A percentile compares a stretch with the other conserved stretches of the same genome.
Conservation (phyloP, 1,140 invertebrate species). For the Formica exsecta region DNA sequence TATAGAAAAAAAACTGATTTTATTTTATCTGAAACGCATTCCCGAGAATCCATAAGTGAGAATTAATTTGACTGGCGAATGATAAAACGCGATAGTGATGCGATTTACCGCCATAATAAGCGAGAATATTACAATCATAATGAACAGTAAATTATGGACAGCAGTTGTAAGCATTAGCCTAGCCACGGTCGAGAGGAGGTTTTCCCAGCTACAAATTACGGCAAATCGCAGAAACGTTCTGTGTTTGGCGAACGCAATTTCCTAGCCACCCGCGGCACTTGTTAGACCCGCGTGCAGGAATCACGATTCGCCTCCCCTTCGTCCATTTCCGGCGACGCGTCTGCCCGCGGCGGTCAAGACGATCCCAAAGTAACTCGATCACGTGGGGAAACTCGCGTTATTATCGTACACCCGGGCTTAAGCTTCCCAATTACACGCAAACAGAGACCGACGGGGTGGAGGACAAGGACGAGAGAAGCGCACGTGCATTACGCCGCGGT, state of each 20-base stretch:
- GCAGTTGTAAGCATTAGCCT: slow-evolving; percentile 22
- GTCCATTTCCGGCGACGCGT: slow-evolving; percentile 28
- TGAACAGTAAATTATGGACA: slow-evolving; percentile 37
- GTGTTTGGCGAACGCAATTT: slow-evolving; percentile 38
- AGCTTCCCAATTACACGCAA: slow-evolving; percentile 73
- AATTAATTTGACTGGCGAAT: not conserved
- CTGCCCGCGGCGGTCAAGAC: slow-evolving; percentile 60
- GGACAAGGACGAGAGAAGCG: not conserved
- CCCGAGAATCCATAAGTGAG: not conserved
- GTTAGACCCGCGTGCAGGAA: slow-evolving; percentile 18
- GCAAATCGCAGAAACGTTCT: slow-evolving; percentile 34
- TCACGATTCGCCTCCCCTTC: not conserved
- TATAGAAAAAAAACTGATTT: not conserved
- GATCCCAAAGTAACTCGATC: slow-evolving; percentile 72
- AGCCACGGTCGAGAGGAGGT: slow-evolving; percentile 17
- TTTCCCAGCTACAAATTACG: slow-evolving; percentile 7
- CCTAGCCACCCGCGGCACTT: slow-evolving; percentile 16
- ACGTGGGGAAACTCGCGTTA: slow-evolving; percentile 64
- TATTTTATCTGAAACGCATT: not conserved
- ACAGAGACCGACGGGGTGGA: slow-evolving; percentile 8
- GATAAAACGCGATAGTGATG: not conserved
- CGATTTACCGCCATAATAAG: not conserved
- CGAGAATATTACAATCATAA: slow-evolving; percentile 18
- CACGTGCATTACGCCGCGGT: slow-evolving; percentile 48
- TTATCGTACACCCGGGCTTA: slow-evolving; percentile 63